These are phyloP conservation scores for Diaphora mendica DNA, from an alignment of 2,888 invertebrate genomes.

Conservation along the genomic window DNA sequence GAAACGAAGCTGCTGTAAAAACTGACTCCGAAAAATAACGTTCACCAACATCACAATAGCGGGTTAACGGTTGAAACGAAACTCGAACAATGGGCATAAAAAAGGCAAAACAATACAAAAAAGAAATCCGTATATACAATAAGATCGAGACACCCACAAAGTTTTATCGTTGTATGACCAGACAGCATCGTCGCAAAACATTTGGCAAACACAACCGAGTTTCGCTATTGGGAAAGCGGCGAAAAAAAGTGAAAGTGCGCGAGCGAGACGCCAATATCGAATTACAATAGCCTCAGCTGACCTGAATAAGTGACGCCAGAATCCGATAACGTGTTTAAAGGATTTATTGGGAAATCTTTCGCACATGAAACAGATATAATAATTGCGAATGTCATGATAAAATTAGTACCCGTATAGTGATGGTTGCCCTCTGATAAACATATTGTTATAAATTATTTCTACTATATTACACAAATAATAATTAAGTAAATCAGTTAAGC, in stretches of 20 bases:
- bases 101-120: slow-evolving; percentile 55
- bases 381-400: background rate
- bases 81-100: slow-evolving; percentile 48
- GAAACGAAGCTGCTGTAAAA: slow-evolving; percentile 25
- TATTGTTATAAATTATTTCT: background rate
- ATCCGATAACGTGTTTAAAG: slow-evolving; percentile 33
- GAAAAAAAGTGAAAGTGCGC: slow-evolving; percentile 82
- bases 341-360: background rate
- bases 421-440: background rate
- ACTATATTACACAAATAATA: background rate
- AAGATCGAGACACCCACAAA: slow-evolving; percentile 46
- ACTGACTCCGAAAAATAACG: slow-evolving; percentile 29
- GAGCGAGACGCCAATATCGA: slow-evolving; percentile 59
- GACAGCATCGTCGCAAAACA: slow-evolving; percentile 64
- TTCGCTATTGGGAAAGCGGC: slow-evolving; percentile 81
- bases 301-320: slow-evolving; percentile 58
- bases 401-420: background rate
- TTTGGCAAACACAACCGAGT: slow-evolving; percentile 77
- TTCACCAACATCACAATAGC: slow-evolving; percentile 36
- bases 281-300: slow-evolving; percentile 54
- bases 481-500: background rate
- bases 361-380: background rate
- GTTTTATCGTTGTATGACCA: slow-evolving; percentile 48
- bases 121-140: slow-evolving; percentile 49
- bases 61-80: slow-evolving; percentile 34